Percentiles rank a stretch among this genome's conserved stretches.
Evolutionary conservation across 2,113 vertebrate genomes (phyloP).

Genomic region (Hippocampus comes): DNA sequence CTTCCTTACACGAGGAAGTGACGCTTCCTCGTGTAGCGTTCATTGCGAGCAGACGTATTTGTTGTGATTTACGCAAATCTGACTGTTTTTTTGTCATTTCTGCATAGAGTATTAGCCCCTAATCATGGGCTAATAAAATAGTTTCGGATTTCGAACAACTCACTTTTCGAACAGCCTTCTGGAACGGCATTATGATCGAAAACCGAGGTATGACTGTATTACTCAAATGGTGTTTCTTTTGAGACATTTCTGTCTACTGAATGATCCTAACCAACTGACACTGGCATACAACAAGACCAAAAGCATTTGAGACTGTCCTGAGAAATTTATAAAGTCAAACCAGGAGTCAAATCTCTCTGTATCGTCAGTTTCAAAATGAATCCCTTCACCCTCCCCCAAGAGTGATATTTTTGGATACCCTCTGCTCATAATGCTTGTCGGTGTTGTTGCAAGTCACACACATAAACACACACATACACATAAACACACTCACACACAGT

Average conservation of each 20-base stretch:
- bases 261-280: background rate
- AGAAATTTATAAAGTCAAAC: slow-evolving; percentile 58
- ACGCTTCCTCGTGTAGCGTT: too few species aligned
- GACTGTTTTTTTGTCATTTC: too few species aligned
- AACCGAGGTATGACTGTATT: too few species aligned
- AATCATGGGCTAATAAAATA: too few species aligned
- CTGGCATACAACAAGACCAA: slow-evolving; percentile 11
- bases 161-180: too few species aligned
- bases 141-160: too few species aligned
- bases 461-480: slow-evolving; percentile 16
- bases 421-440: slow-evolving; percentile 19
- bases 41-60: background rate
- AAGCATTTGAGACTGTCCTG: slow-evolving; percentile 63
- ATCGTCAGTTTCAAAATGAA: slow-evolving; percentile 13
- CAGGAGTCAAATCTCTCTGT: slow-evolving; percentile 47
- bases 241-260: background rate
- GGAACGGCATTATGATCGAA: too few species aligned
- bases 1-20: too few species aligned
- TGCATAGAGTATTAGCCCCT: too few species aligned
- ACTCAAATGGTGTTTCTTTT: background rate
- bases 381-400: background rate
- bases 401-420: slow-evolving; percentile 33
- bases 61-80: too few species aligned
- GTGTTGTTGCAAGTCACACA: slow-evolving; percentile 7
- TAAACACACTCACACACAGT: slow-evolving; percentile 24